Base-by-base conservation (phyloP, 2,888 invertebrate genomes). In the Timandra comae region DNA sequence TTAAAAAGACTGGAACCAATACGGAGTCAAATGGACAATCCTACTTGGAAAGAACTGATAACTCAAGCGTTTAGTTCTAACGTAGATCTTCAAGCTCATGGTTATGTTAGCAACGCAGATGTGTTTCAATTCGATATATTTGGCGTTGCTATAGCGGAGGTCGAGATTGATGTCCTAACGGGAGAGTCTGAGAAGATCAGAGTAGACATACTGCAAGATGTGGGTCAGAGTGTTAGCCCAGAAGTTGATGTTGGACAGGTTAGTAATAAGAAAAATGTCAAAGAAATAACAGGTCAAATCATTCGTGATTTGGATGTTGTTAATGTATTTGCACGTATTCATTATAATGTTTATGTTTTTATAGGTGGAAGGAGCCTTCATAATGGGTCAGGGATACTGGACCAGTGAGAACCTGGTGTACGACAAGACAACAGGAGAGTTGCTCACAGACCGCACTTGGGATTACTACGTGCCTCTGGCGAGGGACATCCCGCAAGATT, bases 401-500 rank as follows among this genome's bases (percentile, higher is more conserved):
- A 91, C 92, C 0, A 86, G 81, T 1, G 95, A 95, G 59, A 87
- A 91, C 38, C 59, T 93, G 23, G 77, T 90, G 0, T 91, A 88
- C 39, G 88, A 91, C 42, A 74, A 82, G 0, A 55, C 75, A 6
- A 90, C 90, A 0, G 95, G 94, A 0, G 86, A 88, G 53, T 62
- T 93, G 1, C 71, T 91, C 2, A 93, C 93, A 0, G 87, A 91
- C 50, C 87, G 93, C 25, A 92, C 94, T 2, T 95, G 94, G 94
- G 89, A 88, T 43, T 94, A 94, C 58, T 89, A 91, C 52, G 89
- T 91, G 0, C 93, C 93, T 0, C 89, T 91, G 3, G 88, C 88
- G 0, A 91, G 90, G 58, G 94, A 94, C 49, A 93, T 93, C 45
- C 93, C 93, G 0, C 84, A 89, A 11, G 91, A 93, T 63, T 91